These are phyloP conservation scores for Sebastes cheni DNA, from an alignment of 2,797 vertebrate genomes.

Conservation along the genomic window DNA sequence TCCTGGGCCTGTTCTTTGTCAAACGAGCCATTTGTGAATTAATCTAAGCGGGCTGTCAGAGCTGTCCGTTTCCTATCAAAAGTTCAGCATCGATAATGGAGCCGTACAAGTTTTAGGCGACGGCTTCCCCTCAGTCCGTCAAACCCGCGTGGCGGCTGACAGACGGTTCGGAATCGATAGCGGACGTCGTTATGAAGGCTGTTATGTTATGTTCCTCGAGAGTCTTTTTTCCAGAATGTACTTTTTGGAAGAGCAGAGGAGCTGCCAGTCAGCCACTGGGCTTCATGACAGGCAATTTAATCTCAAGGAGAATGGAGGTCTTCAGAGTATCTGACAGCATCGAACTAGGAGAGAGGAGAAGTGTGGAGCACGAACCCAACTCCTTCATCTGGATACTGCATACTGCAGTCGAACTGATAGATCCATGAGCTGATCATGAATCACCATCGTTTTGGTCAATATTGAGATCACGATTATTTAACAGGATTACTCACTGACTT, in stretches of 20 bases:
- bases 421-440: neutral
- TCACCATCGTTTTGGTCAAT: neutral
- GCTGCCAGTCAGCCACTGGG: conserved; percentile 70
- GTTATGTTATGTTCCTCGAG: conserved; percentile 55
- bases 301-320: conserved; percentile 68
- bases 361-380: conserved; percentile 5
- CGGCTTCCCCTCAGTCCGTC: conserved; percentile 45
- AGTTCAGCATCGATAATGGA: conserved; percentile 59
- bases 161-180: conserved; percentile 60
- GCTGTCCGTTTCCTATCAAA: conserved; percentile 54
- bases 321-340: conserved; percentile 60
- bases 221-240: conserved; percentile 62
- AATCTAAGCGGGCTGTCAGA: conserved; percentile 49
- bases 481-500: neutral
- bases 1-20: conserved; percentile 28
- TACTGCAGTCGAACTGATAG: neutral
- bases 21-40: conserved; percentile 54
- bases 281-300: conserved; percentile 78
- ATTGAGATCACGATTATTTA: too few species aligned
- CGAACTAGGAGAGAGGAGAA: conserved; percentile 34
- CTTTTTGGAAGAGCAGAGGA: conserved; percentile 69
- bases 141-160: conserved; percentile 51
- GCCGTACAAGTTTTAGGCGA: conserved; percentile 37
- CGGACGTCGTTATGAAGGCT: conserved; percentile 66
- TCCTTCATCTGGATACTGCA: conserved; percentile 7